A percentile compares a stretch with the other conserved stretches of the same genome.
Evolutionary conservation across 2,888 invertebrate genomes (phyloP).

Genomic region (Anthoptus insignis): DNA sequence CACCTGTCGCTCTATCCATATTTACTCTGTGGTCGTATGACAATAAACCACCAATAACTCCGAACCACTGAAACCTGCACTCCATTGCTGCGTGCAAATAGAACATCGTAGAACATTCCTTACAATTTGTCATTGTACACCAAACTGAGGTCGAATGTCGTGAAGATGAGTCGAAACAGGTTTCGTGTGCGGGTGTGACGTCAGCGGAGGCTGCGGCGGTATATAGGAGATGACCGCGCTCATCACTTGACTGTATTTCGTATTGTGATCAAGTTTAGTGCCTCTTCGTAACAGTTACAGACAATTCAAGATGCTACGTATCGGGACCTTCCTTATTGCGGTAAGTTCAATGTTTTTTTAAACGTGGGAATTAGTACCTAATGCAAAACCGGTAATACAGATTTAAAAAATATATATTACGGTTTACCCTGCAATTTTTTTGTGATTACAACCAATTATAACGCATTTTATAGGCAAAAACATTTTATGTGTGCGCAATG

Average conservation of each 20-base stretch:
- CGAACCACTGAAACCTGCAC: constrained; percentile 1
- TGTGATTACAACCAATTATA: no score
- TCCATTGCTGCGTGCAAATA: constrained; percentile 23
- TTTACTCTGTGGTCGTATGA: constrained; percentile 15
- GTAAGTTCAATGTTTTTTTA: constrained; percentile 61
- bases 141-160: constrained; percentile 68
- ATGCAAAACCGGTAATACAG: no score
- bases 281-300: constrained; percentile 50
- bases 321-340: constrained; percentile 67
- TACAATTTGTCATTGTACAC: constrained; percentile 58
- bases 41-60: constrained; percentile 23
- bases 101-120: constrained; percentile 20
- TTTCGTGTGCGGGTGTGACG: constrained; percentile 67
- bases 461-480: no score
- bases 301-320: constrained; percentile 62
- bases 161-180: constrained; percentile 73
- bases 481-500: no score
- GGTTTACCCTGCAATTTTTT: no score
- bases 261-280: constrained; percentile 55
- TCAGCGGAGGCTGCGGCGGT: constrained; percentile 76
- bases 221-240: constrained; percentile 79
- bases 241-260: constrained; percentile 65
- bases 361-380: background rate
- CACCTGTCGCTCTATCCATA: constrained; percentile 18
- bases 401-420: no score